Evolutionary conservation across 2,797 vertebrate genomes (phyloP).

Genomic region (Gymnothorax javanicus): DNA sequence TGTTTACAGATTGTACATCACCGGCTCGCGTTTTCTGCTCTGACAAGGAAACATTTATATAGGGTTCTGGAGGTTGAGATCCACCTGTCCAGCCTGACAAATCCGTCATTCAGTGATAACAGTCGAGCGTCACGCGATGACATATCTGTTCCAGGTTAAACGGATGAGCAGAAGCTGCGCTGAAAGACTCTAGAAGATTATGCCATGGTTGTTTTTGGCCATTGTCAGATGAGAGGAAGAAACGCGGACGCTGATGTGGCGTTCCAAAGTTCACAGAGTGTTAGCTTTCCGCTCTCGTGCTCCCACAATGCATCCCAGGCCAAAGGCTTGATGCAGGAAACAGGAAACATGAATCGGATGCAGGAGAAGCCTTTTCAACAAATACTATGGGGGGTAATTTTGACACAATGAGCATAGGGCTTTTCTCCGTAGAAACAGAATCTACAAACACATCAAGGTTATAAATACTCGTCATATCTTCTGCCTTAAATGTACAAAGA

Average conservation of each 20-base stretch:
- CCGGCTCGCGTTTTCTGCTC: slow-evolving; percentile 31
- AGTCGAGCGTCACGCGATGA: background rate
- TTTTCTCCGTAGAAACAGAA: background rate
- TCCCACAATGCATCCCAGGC: background rate
- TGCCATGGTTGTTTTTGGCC: background rate
- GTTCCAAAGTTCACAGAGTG: slow-evolving; percentile 50
- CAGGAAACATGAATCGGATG: slow-evolving; percentile 18
- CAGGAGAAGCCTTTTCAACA: background rate
- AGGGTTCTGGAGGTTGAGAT: background rate
- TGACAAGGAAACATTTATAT: slow-evolving; percentile 35
- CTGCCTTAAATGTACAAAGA: background rate
- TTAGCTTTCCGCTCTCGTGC: slow-evolving; percentile 62
- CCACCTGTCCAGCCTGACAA: slow-evolving; percentile 19
- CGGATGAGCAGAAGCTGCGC: background rate
- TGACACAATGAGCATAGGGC: background rate
- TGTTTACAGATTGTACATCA: slow-evolving; percentile 53
- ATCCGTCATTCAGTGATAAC: background rate
- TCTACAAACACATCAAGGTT: background rate
- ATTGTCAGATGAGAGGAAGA: slow-evolving; percentile 37
- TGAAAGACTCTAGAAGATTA: slow-evolving; percentile 39
- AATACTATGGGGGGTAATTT: background rate
- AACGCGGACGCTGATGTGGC: slow-evolving; percentile 33
- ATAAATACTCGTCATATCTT: background rate
- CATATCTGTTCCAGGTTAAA: background rate
- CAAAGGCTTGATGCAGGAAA: background rate